Evolutionary conservation across 2,888 invertebrate genomes (phyloP).

Genomic region (Dynastes grantii): DNA sequence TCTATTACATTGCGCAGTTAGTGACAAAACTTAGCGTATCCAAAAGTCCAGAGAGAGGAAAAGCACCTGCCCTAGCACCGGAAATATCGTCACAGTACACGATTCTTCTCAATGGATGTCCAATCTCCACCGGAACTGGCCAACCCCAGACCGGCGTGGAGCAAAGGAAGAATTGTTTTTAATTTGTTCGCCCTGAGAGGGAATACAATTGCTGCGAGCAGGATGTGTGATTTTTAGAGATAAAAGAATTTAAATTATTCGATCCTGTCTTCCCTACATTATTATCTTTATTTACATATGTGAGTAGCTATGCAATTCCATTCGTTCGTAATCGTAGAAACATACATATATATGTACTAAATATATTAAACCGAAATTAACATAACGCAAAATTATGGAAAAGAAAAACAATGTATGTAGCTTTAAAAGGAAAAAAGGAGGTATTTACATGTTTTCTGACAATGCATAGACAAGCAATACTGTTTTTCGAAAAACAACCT

Average conservation of each 20-base stretch:
- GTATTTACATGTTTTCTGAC: no score
- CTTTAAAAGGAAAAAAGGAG: no score
- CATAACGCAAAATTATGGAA: no score
- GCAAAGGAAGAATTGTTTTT: conserved; percentile 66
- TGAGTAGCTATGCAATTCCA: conserved; percentile 21
- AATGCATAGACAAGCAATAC: no score
- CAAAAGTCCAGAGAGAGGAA: conserved; percentile 53
- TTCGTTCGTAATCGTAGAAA: not conserved
- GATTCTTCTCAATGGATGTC: conserved; percentile 67
- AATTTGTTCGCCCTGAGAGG: conserved; percentile 55
- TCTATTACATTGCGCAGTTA: conserved; percentile 43
- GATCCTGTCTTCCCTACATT: conserved; percentile 47
- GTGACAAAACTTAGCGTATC: conserved; percentile 52
- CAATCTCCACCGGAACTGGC: conserved; percentile 68
- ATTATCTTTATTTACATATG: conserved; percentile 39
- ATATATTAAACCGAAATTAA: no score
- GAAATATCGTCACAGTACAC: conserved; percentile 67
- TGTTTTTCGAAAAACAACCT: no score
- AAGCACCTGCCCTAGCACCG: conserved; percentile 63
- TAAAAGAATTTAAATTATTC: conserved; percentile 55
- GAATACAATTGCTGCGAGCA: conserved; percentile 56
- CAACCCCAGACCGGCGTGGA: conserved; percentile 65
- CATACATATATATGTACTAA: not conserved
- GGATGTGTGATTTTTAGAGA: conserved; percentile 58
- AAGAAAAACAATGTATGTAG: no score